Evolutionary conservation across 2,113 vertebrate genomes (phyloP).

Genomic region (Collichthys lucidus): DNA sequence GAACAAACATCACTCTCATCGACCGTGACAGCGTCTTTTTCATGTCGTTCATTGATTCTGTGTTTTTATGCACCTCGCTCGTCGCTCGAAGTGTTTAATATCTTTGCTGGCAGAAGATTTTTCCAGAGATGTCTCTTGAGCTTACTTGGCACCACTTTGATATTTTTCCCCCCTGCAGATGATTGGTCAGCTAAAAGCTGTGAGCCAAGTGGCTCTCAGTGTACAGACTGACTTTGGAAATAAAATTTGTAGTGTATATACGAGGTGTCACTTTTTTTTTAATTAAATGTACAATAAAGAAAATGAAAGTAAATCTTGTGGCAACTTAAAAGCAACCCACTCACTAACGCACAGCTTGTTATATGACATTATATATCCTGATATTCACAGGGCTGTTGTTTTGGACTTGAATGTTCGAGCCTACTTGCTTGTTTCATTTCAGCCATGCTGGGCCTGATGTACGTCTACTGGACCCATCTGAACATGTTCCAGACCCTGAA

Average conservation of each 20-base stretch:
- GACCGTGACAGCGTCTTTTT: too few relatives aligned
- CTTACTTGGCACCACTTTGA: background rate
- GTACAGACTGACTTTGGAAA: too few relatives aligned
- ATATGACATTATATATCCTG: background rate
- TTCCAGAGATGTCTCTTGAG: background rate
- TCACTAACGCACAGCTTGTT: background rate
- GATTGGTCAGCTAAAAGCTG: background rate
- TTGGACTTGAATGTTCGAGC: background rate
- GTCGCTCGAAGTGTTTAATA: background rate
- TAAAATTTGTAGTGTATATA: too few relatives aligned
- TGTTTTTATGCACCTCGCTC: too few relatives aligned
- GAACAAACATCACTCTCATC: too few relatives aligned
- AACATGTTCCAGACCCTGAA: slow-evolving; percentile 99
- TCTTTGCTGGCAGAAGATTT: background rate
- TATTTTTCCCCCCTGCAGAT: too few relatives aligned
- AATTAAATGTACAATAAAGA: background rate
- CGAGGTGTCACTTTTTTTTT: background rate
- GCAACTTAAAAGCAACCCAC: background rate
- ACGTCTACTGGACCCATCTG: slow-evolving; percentile 98
- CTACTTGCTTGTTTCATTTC: slow-evolving; percentile 16
- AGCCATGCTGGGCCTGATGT: slow-evolving; percentile 98
- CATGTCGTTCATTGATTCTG: too few relatives aligned
- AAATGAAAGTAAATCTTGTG: background rate
- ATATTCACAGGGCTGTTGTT: background rate
- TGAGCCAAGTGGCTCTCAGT: background rate